Base-by-base conservation (phyloP, 2,888 invertebrate genomes). In the Cybosia mesomella region DNA sequence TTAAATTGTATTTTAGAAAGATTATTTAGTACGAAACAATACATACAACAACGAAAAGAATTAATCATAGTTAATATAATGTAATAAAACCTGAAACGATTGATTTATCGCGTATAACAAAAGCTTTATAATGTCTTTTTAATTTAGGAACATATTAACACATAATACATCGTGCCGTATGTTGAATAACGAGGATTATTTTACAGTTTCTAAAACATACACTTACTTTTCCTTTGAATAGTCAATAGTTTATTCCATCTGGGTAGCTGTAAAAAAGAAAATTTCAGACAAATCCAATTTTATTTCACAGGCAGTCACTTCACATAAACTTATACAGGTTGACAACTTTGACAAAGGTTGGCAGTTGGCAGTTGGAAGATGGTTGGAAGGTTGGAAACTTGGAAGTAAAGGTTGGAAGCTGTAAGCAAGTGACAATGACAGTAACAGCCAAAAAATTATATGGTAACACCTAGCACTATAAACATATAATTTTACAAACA, bases 181-280 rank as follows among this genome's bases (percentile, higher is more conserved):
- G 49, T 18, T 49, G 49, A 21, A 21, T 32, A 32, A 22, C 11
- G 15, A n/a, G 54, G 10, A 34, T 55, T 18, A 22, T 21, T 58
- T 32, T 55, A 34, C 13, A 24, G 24, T 21, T 32, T 7, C 13
- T 34, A n/a, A 15, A 32, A 58, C 13, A 53, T 7, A 34, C 18
- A 66, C 66, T 66, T 63, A 70, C 69, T 69, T 49, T 43, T 58
- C 39, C 22, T 53, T 57, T 63, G 36, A 43, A 43, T 55, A 66
- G 34, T 21, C 0, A 65, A 67, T 64, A 65, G 66, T 66, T 79
- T 80, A 81, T 74, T 79, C 66, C 82, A 81, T 80, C 62, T 74
- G 73, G 59, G 39, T 58, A 61, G 53, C 18, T 10, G n/a, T 39
- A 62, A 68, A 53, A 62, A 69, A 71, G 68, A 70, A 71, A 68